A percentile compares a stretch with the other conserved stretches of the same genome.
phyloP scores from a whole-genome alignment of 2,113 vertebrate species.

The Ciconia maguari region DNA sequence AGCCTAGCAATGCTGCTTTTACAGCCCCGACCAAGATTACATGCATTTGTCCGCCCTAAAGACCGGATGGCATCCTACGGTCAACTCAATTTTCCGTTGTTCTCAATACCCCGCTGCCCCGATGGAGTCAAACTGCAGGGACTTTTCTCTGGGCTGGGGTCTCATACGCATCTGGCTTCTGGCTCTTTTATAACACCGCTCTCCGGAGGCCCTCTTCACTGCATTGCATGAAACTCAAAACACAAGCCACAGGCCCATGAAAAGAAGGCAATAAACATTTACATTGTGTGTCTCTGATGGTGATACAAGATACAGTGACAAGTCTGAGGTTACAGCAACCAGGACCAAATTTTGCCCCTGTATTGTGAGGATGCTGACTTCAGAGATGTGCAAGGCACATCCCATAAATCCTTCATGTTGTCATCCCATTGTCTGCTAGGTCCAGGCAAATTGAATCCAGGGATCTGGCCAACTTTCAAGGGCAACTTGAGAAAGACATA shows the following conservation, averaged over 20 bases:
- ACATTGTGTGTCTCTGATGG: background rate
- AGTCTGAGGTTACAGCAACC: background rate
- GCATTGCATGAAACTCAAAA: background rate
- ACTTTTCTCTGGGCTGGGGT: background rate
- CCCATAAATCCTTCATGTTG: background rate
- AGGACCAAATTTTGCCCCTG: background rate
- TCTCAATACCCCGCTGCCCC: background rate
- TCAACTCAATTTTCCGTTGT: background rate
- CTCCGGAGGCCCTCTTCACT: background rate
- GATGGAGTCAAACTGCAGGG: background rate
- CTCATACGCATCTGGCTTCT: background rate
- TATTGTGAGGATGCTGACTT: background rate
- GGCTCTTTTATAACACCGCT: background rate
- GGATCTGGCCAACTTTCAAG: background rate
- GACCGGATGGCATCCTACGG: conserved; percentile 30
- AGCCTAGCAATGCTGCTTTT: conserved; percentile 31
- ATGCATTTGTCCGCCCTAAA: conserved; percentile 10
- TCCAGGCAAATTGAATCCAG: conserved; percentile 1
- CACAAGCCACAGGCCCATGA: background rate
- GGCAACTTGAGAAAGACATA: background rate
- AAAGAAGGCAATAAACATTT: conserved; percentile 7
- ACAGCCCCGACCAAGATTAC: background rate
- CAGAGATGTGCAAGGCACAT: background rate
- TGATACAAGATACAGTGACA: background rate
- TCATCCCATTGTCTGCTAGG: conserved; percentile 23